Evolutionary conservation across 2,797 vertebrate species (phyloP).

Genomic region (Propithecus deckenii): DNA sequence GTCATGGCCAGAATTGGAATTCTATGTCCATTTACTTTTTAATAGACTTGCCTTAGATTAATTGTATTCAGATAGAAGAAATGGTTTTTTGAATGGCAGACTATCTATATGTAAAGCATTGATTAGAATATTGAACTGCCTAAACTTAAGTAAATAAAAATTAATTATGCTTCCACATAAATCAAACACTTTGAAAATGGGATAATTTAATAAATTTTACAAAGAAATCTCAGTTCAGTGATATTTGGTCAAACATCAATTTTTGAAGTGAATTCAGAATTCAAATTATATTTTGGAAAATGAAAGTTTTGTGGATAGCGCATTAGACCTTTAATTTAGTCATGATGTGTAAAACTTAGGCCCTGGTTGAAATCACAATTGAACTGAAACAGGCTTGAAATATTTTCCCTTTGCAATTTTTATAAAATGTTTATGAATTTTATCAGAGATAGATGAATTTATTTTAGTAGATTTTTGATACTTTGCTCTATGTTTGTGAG

Average conservation of each 20-base stretch:
- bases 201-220: conserved; percentile 36
- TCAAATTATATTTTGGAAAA: conserved; percentile 55
- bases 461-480: not conserved
- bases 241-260: not conserved
- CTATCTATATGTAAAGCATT: not conserved
- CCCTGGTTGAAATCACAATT: conserved; percentile 35
- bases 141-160: not conserved
- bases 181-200: not conserved
- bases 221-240: not conserved
- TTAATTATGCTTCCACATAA: not conserved
- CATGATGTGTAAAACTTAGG: not conserved
- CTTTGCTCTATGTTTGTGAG: conserved; percentile 8
- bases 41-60: conserved; percentile 22
- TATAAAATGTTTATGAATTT: not conserved
- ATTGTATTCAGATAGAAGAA: conserved; percentile 21
- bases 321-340: conserved; percentile 22
- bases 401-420: conserved; percentile 20
- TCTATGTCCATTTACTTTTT: not conserved
- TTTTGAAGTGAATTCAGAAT: conserved; percentile 42
- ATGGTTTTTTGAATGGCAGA: not conserved
- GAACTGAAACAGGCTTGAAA: not conserved
- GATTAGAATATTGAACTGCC: not conserved
- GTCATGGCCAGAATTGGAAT: conserved; percentile 21
- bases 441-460: not conserved
- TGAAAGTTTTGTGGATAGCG: not conserved